Evolutionary conservation across 2,113 vertebrate genomes (phyloP), one percentile per base, ranked within the genome.

Genomic region (Pyxicephalus adspersus): DNA sequence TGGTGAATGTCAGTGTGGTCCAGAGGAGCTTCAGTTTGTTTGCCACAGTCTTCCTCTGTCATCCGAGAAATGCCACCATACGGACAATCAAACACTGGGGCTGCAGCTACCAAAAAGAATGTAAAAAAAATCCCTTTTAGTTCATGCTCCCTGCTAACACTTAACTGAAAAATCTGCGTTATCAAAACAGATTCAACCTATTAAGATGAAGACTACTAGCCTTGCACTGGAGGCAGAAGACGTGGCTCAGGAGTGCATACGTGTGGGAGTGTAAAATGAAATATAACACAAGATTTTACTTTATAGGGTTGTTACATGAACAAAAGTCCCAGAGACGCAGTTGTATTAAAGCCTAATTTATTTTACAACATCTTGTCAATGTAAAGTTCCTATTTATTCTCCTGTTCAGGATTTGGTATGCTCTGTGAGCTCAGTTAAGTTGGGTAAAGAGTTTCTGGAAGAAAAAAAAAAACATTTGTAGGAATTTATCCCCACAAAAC

Each of bases 271-370:
- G 23, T 18, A 16, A 80, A 52, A 70, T 31, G 3, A 28, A 70
- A 51, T 6, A 68, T 23, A 51, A 57, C 19, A 25, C 18, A 31
- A 23, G 20, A n/a, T 70, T 79, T 18, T 68, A 57, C 77, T 50
- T 81, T 73, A 31, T 72, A 34, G 58, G 51, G 67, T 73, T 26
- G 34, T 55, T 55, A 54, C 38, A 81, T 63, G 54, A 72, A 80
- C 61, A 80, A 71, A 73, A 31, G 38, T 38, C 17, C 68, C 71
- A 55, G 60, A 81, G 58, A 81, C 57, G 52, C 38, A 45, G 45
- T 61, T 74, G n/a, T 82, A 82, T 82, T 82, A 82, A 82, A 81
- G 19, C 58, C 57, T 81, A 81, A 81, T 81, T 74, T 81, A 74
- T 74, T 81, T 74, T 74, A 74, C 38, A 57, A 34, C 22, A 5